Base-by-base conservation (phyloP, 2,113 vertebrate genomes). In the Corydoras maculifer region DNA sequence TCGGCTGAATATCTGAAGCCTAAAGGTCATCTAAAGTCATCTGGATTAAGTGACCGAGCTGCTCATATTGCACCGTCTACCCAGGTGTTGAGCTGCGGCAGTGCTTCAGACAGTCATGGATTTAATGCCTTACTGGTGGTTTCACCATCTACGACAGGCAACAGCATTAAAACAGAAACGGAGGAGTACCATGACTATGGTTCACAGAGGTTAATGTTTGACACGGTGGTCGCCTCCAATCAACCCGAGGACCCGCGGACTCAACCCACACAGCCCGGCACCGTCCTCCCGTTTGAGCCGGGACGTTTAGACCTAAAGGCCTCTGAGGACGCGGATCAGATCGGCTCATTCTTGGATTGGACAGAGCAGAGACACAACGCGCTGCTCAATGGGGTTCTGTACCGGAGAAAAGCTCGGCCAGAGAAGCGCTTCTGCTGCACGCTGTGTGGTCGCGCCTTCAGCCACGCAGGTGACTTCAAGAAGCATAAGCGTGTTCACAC, bases 401-500 rank as follows among this genome's bases (percentile, higher is more conserved):
- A 70, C 65, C 58, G 58, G 8, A 30, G 48, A 25, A 70, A 49
- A 1, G 66, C 66, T 55, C 72, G 63, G 74, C 78, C 0, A 75
- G 76, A 80, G 29, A 82, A 79, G n/a, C 79, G 78, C 1, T 80
- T 88, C 72, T 8, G 77, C 63, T 91, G 88, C 2, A 25, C 77
- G 0, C 69, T 89, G 0, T 91, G 89, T 5, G 86, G 88, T 5
- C 87, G 88, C 72, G 82, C 82, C 0, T 91, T 91, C 77, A 86
- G 82, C 78, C 74, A 87, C 50, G 66, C 86, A 0, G 86, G 84
- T 1, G 87, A 89, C 81, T 75, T 90, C 25, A 84, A 82, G 62
- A 88, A 88, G 75, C 89, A 90, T 80, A 84, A 85, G 69, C 85
- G 87, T 0, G 86, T 87, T 66, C 89, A 90, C 31, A 90, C 88